phyloP scores from a whole-genome alignment of 1,140 invertebrate genomes.

The Berghia stephanieae region DNA sequence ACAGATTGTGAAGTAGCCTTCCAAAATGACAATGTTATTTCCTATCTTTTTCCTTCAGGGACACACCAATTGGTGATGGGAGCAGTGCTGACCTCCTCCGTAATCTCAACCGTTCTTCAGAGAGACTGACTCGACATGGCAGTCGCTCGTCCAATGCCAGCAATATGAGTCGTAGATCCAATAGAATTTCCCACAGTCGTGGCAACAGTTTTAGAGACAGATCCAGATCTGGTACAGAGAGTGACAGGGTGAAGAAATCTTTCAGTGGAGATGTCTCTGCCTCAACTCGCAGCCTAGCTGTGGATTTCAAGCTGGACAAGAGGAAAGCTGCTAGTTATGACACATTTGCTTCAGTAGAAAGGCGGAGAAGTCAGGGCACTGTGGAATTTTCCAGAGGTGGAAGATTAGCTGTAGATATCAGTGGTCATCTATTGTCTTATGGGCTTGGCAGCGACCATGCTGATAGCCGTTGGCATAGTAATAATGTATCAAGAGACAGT shows the following conservation, averaged over 20 bases:
- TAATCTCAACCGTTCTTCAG: slow-evolving; percentile 27
- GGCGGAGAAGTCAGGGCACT: background rate
- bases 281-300: background rate
- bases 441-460: background rate
- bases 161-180: slow-evolving; percentile 28
- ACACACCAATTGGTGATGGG: slow-evolving; percentile 55
- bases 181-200: slow-evolving; percentile 22
- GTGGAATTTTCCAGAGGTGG: background rate
- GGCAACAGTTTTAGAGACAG: slow-evolving; percentile 27
- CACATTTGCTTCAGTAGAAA: background rate
- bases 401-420: background rate
- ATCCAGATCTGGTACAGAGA: background rate
- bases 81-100: slow-evolving; percentile 33
- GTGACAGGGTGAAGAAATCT: slow-evolving; percentile 22
- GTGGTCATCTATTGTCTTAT: background rate
- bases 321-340: slow-evolving; percentile 32
- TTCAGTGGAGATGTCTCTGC: slow-evolving; percentile 24
- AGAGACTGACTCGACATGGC: slow-evolving; percentile 26
- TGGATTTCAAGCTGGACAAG: slow-evolving; percentile 10
- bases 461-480: background rate
- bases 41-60: slow-evolving; percentile 41
- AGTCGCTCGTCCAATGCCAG: slow-evolving; percentile 33
- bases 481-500: background rate
- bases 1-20: background rate
- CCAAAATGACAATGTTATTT: background rate